These are phyloP conservation scores for Poeciliopsis turneri DNA, from an alignment of 2,797 vertebrate genomes.

Conservation along the genomic window DNA sequence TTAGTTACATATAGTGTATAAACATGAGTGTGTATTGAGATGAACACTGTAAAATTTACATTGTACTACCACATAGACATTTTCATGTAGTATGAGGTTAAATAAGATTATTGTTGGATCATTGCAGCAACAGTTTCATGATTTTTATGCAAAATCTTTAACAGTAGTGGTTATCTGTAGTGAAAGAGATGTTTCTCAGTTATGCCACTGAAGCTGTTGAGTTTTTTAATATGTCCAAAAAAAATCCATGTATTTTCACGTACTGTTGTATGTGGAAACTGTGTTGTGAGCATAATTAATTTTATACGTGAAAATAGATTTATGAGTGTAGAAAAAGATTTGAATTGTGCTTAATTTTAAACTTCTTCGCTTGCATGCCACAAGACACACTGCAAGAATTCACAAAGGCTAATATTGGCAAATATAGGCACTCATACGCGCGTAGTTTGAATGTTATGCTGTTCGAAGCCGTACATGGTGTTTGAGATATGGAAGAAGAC, in stretches of 20 bases:
- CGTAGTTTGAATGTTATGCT: not conserved
- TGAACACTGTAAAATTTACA: not conserved
- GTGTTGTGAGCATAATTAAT: not conserved
- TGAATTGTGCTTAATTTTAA: not conserved
- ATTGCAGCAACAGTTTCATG: not conserved
- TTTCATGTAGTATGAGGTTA: not conserved
- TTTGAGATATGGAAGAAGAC: conserved; percentile 28
- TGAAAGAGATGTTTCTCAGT: not conserved
- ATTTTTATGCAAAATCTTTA: not conserved
- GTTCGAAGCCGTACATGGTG: not conserved
- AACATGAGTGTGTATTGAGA: not conserved
- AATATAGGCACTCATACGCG: not conserved
- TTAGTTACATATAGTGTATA: not conserved
- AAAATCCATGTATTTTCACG: not conserved
- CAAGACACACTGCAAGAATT: not conserved
- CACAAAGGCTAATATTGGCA: not conserved
- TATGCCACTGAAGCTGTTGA: not conserved
- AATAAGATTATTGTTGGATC: not conserved
- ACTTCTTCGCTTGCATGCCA: not conserved
- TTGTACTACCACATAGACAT: not conserved
- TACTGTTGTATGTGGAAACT: not conserved
- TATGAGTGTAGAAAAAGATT: not conserved
- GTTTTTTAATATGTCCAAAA: not conserved
- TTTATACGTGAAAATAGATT: not conserved
- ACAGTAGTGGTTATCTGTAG: not conserved